Evolutionary conservation across 2,113 vertebrate genomes (phyloP).

Genomic region (Lates calcarifer): DNA sequence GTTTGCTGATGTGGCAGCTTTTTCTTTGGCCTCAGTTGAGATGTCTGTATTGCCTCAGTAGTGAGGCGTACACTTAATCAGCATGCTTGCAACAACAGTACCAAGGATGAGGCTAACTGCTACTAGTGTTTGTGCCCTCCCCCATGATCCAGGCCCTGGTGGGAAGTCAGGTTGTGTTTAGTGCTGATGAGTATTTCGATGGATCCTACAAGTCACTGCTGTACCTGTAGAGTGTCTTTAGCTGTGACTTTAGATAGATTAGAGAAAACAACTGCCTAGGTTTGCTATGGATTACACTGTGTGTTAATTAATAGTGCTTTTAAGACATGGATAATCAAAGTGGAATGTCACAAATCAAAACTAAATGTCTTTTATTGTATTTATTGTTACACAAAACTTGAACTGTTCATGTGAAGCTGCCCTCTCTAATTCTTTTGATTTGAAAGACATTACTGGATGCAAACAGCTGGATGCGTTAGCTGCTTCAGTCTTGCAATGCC

Average conservation of each 20-base stretch:
- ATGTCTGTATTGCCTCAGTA: constrained; percentile 53
- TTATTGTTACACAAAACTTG: constrained; percentile 62
- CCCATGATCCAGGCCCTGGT: constrained; percentile 28
- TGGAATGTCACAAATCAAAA: constrained; percentile 58
- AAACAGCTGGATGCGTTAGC: constrained; percentile 41
- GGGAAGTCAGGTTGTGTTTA: constrained; percentile 35
- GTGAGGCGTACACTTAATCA: constrained; percentile 52
- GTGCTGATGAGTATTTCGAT: constrained; percentile 42
- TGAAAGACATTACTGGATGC: constrained; percentile 36
- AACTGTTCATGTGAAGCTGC: constrained; percentile 34
- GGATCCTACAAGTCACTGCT: constrained; percentile 15
- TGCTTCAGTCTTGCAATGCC: constrained; percentile 44
- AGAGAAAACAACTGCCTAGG: constrained; percentile 44
- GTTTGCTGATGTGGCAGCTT: constrained; percentile 61
- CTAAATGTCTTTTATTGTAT: constrained; percentile 51
- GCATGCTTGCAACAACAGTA: constrained; percentile 39
- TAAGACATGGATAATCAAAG: constrained; percentile 65
- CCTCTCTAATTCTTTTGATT: constrained; percentile 32
- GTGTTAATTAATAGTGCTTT: constrained; percentile 56
- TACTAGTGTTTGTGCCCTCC: constrained; percentile 26
- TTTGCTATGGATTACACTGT: constrained; percentile 55
- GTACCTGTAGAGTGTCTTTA: constrained; percentile 50
- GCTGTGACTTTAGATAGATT: constrained; percentile 30
- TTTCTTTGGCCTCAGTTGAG: constrained; percentile 48
- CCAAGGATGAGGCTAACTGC: constrained; percentile 33